phyloP scores from a whole-genome alignment of 1,140 invertebrate species.

The Drosophila pachea region DNA sequence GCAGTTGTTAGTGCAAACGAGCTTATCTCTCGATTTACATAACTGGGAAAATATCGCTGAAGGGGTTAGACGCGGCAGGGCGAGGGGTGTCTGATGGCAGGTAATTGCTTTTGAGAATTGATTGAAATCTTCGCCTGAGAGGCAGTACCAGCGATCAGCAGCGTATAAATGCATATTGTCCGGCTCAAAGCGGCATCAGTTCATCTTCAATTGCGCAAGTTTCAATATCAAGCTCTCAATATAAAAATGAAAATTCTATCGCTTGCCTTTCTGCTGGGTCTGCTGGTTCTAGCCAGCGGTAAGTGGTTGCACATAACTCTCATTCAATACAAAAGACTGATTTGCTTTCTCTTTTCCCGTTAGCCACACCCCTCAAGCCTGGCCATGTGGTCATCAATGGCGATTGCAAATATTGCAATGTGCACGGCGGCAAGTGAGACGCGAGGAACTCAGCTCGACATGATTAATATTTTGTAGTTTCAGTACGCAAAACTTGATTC shows the following conservation, averaged over 20 bases:
- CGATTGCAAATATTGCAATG: constrained; percentile 56
- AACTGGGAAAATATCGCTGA: too few species aligned
- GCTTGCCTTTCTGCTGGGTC: constrained; percentile 58
- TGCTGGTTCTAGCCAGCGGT: constrained; percentile 60
- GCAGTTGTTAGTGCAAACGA: too few species aligned
- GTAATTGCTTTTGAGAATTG: neutral
- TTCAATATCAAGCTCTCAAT: neutral
- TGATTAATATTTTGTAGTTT: neutral
- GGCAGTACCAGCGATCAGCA: constrained; percentile 25
- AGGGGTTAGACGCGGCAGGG: too few species aligned
- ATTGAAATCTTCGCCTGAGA: neutral
- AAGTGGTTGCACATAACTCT: neutral
- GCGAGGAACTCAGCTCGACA: too few species aligned
- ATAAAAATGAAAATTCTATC: constrained; percentile 65
- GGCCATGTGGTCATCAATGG: constrained; percentile 64
- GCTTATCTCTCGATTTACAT: too few species aligned
- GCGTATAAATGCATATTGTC: constrained; percentile 33
- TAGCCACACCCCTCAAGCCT: constrained; percentile 57
- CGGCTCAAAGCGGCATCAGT: constrained; percentile 29
- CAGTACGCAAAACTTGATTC: neutral
- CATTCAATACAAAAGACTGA: neutral
- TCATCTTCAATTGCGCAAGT: constrained; percentile 8
- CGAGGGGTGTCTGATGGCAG: too few species aligned
- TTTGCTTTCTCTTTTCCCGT: neutral
- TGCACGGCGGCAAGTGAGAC: constrained; percentile 54